Conservation (phyloP, 2,113 vertebrate genomes). For the human region DNA sequence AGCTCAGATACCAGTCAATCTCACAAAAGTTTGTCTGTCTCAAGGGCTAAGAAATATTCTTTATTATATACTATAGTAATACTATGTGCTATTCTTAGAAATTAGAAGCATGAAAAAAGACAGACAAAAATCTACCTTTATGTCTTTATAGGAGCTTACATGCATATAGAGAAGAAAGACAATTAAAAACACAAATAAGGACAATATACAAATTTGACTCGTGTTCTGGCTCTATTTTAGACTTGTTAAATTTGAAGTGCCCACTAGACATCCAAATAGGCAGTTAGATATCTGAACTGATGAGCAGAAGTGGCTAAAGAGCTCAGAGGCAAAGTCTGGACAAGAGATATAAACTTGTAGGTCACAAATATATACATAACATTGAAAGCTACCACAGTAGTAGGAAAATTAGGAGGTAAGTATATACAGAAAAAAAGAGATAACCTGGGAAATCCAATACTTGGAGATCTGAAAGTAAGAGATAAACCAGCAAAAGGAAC, state of each 20-base stretch:
- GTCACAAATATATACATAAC: background rate
- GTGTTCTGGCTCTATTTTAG: background rate
- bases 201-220: background rate
- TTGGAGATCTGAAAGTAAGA: background rate
- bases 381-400: background rate
- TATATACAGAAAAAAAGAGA: background rate
- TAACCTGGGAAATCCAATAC: background rate
- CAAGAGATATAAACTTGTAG: background rate
- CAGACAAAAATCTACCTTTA: background rate
- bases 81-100: background rate
- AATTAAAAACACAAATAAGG: background rate
- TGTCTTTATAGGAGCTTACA: background rate
- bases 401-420: background rate
- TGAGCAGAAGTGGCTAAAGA: background rate
- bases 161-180: background rate
- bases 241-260: background rate
- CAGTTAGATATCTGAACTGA: background rate
- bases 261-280: background rate
- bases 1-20: background rate
- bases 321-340: background rate
- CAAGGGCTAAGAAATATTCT: background rate
- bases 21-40: background rate
- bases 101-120: background rate
- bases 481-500: background rate
- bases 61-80: background rate